Evolutionary conservation across 2,888 invertebrate species (phyloP).

Genomic region (Leptarthrus brevirostris): DNA sequence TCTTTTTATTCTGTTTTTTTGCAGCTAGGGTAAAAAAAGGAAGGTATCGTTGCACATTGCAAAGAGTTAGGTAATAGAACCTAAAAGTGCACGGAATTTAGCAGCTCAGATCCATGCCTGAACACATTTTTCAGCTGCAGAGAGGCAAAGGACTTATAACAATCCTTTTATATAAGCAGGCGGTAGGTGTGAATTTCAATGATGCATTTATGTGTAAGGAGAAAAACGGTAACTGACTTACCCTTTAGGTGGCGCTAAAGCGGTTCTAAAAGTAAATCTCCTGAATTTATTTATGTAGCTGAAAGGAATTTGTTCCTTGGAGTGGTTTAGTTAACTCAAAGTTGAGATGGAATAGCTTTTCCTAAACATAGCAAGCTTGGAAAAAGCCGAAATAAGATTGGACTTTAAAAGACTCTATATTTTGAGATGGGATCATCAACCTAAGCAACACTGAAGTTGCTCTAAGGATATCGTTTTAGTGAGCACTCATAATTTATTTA

Average conservation of each 20-base stretch:
- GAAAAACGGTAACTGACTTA: background rate
- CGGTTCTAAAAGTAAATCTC: background rate
- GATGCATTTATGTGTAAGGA: background rate
- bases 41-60: no score
- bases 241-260: background rate
- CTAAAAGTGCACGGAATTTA: background rate
- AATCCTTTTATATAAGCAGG: background rate
- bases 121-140: background rate
- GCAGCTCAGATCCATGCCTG: background rate
- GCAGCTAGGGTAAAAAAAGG: background rate
- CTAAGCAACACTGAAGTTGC: no score
- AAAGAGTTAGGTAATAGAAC: background rate
- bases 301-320: background rate
- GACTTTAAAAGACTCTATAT: no score
- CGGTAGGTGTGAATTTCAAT: background rate
- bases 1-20: slow-evolving; percentile 6
- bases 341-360: background rate
- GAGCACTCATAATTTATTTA: no score
- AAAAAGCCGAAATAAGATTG: no score
- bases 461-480: no score
- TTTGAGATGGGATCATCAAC: no score
- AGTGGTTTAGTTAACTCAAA: background rate
- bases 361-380: no score
- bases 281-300: background rate
- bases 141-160: background rate